phyloP scores from a whole-genome alignment of 2,888 invertebrate genomes.

The Andrena bicolor region DNA sequence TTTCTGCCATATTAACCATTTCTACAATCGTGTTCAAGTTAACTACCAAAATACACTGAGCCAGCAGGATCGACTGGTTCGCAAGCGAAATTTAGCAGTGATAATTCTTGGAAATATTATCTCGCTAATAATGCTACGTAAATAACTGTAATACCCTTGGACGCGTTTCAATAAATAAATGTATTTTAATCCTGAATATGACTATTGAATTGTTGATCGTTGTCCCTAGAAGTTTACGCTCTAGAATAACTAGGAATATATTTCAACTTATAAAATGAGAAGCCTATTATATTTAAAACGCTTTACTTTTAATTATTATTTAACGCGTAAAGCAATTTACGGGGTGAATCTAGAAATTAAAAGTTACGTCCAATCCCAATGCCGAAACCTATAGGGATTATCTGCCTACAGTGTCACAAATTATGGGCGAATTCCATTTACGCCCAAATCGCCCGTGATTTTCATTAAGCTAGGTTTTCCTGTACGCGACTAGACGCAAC shows the following conservation, averaged over 20 bases:
- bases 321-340: not conserved
- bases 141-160: not conserved
- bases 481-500: no score
- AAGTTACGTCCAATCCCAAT: not conserved
- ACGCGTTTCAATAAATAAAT: not conserved
- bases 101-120: conserved; percentile 15
- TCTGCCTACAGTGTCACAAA: not conserved
- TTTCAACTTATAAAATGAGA: not conserved
- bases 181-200: conserved; percentile 48
- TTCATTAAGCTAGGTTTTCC: no score
- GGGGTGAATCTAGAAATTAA: not conserved
- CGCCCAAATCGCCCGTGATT: no score
- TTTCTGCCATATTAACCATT: conserved; percentile 83
- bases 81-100: not conserved
- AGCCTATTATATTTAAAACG: not conserved
- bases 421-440: not conserved
- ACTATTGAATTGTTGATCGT: conserved; percentile 36
- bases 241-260: not conserved
- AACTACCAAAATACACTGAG: conserved; percentile 41
- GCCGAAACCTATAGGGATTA: conserved; percentile 25
- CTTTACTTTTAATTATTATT: not conserved
- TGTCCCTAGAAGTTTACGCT: conserved; percentile 33
- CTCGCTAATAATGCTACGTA: not conserved
- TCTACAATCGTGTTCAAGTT: conserved; percentile 78
- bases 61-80: not conserved